Conservation (phyloP, 2,113 vertebrate species). For the Budorcas taxicolor region DNA sequence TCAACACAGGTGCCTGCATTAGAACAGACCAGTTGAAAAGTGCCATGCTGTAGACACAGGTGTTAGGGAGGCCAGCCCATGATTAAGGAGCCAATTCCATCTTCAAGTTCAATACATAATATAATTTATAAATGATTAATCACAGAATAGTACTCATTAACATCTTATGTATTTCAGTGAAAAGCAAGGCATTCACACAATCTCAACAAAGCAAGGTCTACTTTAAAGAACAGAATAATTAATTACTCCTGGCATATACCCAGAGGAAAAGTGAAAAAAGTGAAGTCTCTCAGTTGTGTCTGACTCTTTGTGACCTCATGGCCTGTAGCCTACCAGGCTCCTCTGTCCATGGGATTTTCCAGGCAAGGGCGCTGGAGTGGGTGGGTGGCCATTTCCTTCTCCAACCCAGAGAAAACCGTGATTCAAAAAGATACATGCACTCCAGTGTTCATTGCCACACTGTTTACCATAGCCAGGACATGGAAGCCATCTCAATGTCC, state of each 20-base stretch:
- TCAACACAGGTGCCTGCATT: not conserved
- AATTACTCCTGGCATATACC: not conserved
- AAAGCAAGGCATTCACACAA: not conserved
- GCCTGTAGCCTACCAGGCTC: not conserved
- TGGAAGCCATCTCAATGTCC: not conserved
- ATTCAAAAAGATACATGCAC: not conserved
- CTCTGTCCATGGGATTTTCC: not conserved
- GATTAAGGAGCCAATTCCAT: not conserved
- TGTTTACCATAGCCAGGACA: not conserved
- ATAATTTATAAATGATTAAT: not conserved
- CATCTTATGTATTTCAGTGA: not conserved
- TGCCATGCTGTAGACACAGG: not conserved
- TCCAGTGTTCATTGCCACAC: not conserved
- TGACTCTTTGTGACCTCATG: not conserved
- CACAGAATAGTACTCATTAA: not conserved
- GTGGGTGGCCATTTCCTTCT: not conserved
- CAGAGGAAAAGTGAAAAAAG: not conserved
- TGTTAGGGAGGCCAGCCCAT: not conserved
- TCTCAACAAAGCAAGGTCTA: not conserved
- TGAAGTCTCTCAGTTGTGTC: not conserved
- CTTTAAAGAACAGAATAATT: not conserved
- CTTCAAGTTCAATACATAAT: not conserved
- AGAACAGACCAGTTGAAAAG: constrained; percentile 21
- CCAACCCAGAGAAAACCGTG: not conserved
- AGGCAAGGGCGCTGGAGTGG: not conserved